Conservation (phyloP, 2,888 invertebrate genomes). For the Drosophila ezoana region DNA sequence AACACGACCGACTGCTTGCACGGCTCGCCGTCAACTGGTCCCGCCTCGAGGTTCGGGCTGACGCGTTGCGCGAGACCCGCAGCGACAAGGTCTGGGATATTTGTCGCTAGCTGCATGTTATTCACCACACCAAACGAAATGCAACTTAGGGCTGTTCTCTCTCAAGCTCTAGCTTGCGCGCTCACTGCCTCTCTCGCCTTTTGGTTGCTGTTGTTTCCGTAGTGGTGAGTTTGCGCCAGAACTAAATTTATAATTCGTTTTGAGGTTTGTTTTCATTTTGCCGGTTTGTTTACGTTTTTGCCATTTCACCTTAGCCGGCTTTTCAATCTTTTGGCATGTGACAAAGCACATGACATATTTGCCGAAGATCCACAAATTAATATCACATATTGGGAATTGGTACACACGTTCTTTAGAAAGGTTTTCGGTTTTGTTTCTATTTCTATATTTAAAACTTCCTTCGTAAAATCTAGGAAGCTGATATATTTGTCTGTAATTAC, state of each 20-base stretch:
- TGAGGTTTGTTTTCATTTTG: conserved; percentile 62
- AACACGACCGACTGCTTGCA: conserved; percentile 85
- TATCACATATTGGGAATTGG: too few relatives aligned
- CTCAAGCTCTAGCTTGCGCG: conserved; percentile 1
- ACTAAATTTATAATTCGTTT: conserved; percentile 28
- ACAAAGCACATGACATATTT: conserved; percentile 25
- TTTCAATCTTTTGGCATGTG: conserved; percentile 31
- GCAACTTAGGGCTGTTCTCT: conserved; percentile 54
- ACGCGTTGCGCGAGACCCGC: conserved; percentile 46
- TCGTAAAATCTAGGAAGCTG: too few relatives aligned
- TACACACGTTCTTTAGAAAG: too few relatives aligned
- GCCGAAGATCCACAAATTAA: conserved; percentile 8
- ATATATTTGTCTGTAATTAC: too few relatives aligned
- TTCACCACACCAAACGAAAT: conserved; percentile 44
- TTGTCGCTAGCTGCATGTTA: conserved; percentile 38
- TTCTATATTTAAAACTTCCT: too few relatives aligned
- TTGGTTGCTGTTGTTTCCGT: conserved; percentile 26
- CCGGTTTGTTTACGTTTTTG: conserved; percentile 84
- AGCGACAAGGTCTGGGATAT: conserved; percentile 43
- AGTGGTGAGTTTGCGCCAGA: conserved; percentile 71
- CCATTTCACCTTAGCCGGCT: conserved; percentile 70
- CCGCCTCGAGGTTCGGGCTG: conserved; percentile 80
- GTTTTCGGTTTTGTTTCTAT: too few relatives aligned
- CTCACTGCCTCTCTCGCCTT: conserved; percentile 1
- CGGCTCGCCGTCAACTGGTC: conserved; percentile 85